Evolutionary conservation across 2,113 vertebrate genomes (phyloP), one percentile per base, ranked within the genome.

Genomic region (Cavia porcellus): DNA sequence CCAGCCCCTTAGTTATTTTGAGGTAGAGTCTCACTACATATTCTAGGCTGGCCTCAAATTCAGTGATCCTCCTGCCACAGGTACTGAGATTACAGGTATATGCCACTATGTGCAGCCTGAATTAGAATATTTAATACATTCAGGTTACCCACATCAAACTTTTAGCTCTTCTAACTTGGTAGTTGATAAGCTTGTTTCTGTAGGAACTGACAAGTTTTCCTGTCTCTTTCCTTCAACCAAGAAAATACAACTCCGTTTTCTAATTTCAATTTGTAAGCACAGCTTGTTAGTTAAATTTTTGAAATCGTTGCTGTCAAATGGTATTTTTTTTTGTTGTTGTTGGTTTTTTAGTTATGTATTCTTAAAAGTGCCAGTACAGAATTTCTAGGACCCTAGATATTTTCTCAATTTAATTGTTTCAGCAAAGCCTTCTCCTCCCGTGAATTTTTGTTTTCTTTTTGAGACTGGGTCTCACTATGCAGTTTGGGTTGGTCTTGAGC

Each of bases 261-360:
- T 83, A 52, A 74, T 55, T 81, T 66, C 81, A 32, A n/a, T 61
- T 80, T 75, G 15, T 32, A 52, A 68, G 35, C 72, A 84, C 19
- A 68, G n/a, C 38, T 38, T 61, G 15, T 61, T 80, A 68, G 70
- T 79, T 89, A 86, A 92, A 66, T 72, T 38, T 50, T 61, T 79
- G 77, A 90, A 38, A 79, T 15, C 7, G 2, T 0, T 47, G 13
- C 45, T 91, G 35, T 72, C 82, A n/a, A 77, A 77, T 42, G 75
- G 2, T 0, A 15, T 64, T 15, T 55, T 2, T 57, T 57, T 0
- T 57, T 57, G 17, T 20, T 57, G 55, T 3, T 55, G 55, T 50
- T 50, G 55, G 13, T 96, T 90, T 87, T 96, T 86, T 52, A 94
- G 92, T 35, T 30, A 35, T 68, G 7, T 66, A 91, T 96, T 91